Percentiles rank a stretch among this genome's conserved stretches.
Conservation (phyloP, 2,888 invertebrate species). For the Drosophila robusta region DNA sequence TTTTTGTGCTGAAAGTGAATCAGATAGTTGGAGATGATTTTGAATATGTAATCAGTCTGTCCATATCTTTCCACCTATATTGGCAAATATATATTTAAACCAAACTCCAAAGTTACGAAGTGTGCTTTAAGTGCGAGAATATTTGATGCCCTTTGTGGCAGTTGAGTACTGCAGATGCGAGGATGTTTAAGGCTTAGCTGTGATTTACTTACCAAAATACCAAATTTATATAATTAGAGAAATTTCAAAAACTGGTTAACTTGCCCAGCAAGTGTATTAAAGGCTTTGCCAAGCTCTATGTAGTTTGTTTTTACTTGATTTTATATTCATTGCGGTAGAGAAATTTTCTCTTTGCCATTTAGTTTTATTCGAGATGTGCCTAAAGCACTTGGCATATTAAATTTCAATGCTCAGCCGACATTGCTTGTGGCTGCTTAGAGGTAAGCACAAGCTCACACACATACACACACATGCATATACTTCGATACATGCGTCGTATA, state of each 20-base stretch:
- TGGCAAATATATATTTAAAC: too few species aligned
- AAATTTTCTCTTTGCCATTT: conserved; percentile 46
- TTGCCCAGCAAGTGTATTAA: conserved; percentile 19
- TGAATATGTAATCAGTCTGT: too few species aligned
- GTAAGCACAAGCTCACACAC: too few species aligned
- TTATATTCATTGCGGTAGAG: conserved; percentile 28
- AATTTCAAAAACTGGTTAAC: background rate
- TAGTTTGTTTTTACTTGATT: conserved; percentile 8
- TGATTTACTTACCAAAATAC: too few species aligned
- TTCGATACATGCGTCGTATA: conserved; percentile 20
- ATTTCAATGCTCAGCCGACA: conserved; percentile 19
- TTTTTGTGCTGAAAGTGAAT: too few species aligned
- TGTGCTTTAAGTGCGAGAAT: too few species aligned
- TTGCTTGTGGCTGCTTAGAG: conserved; percentile 21
- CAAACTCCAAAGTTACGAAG: too few species aligned
- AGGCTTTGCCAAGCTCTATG: background rate
- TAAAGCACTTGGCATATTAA: conserved; percentile 46
- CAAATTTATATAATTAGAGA: background rate
- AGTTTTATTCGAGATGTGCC: conserved; percentile 34
- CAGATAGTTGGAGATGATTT: too few species aligned
- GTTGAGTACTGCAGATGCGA: too few species aligned
- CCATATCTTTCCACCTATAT: too few species aligned
- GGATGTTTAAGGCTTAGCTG: too few species aligned
- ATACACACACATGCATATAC: background rate
- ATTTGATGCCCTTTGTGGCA: too few species aligned